These are phyloP conservation scores for Rhynchonycteris naso DNA, from an alignment of 2,797 vertebrate genomes.

Conservation along the genomic window DNA sequence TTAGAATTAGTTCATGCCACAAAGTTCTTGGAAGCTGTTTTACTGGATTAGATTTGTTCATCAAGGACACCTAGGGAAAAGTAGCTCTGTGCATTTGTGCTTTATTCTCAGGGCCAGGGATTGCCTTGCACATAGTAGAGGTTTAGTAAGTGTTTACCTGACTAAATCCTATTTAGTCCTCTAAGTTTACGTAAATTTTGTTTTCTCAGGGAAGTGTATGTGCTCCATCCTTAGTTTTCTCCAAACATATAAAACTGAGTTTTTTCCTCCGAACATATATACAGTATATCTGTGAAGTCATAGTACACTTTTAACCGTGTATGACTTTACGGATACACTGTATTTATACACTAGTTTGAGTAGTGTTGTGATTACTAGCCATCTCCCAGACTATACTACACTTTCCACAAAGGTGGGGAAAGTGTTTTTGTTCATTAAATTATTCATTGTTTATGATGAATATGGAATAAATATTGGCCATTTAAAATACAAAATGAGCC, in stretches of 20 bases:
- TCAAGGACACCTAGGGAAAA: neutral
- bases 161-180: neutral
- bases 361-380: neutral
- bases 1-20: neutral
- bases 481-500: neutral
- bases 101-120: neutral
- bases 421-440: neutral
- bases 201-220: neutral
- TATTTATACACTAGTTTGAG: neutral
- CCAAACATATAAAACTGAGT: neutral
- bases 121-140: neutral
- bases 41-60: neutral
- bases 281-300: too few species aligned
- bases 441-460: neutral
- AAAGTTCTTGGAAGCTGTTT: neutral
- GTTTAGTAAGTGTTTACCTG: neutral
- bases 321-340: too few species aligned
- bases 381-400: neutral
- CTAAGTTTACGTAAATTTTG: neutral
- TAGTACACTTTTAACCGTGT: too few species aligned
- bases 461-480: neutral
- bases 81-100: neutral
- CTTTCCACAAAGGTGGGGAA: neutral
- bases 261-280: neutral
- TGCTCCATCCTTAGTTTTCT: neutral